These are phyloP conservation scores for Psittacara wagleri DNA, from an alignment of 2,113 vertebrate genomes.

Conservation along the genomic window DNA sequence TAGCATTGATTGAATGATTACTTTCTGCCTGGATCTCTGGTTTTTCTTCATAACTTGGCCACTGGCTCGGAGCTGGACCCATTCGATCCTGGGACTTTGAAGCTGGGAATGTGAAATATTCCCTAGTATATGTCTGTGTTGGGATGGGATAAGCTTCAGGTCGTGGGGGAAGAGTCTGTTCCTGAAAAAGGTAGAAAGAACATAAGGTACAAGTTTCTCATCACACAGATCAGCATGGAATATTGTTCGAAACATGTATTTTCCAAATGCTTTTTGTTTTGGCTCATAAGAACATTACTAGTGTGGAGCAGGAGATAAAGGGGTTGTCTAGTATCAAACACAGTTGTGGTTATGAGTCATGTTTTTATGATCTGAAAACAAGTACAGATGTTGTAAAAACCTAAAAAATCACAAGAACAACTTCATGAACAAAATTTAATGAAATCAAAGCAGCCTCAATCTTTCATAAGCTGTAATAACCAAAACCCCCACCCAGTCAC, in stretches of 20 bases:
- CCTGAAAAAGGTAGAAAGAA: slow-evolving; percentile 69
- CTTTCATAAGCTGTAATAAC: neutral
- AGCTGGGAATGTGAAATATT: slow-evolving; percentile 97
- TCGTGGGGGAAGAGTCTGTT: slow-evolving; percentile 83
- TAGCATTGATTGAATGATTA: slow-evolving; percentile 76
- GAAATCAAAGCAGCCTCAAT: neutral
- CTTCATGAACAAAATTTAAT: neutral
- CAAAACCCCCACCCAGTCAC: neutral
- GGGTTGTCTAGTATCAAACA: neutral
- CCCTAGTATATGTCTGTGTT: slow-evolving; percentile 93
- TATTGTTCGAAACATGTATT: neutral
- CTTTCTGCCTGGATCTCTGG: slow-evolving; percentile 75
- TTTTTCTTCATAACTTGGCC: slow-evolving; percentile 87
- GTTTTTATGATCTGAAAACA: neutral
- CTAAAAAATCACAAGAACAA: neutral
- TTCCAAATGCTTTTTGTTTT: neutral
- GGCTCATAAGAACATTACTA: neutral
- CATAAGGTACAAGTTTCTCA: neutral
- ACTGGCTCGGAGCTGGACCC: slow-evolving; percentile 82
- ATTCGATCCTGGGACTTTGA: slow-evolving; percentile 92
- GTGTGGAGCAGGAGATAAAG: neutral
- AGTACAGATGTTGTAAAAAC: neutral
- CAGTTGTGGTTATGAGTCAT: neutral
- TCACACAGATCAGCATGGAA: neutral
- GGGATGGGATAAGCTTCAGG: slow-evolving; percentile 97